Base-by-base conservation (phyloP, 2,113 vertebrate genomes). In the Anoplopoma fimbria region DNA sequence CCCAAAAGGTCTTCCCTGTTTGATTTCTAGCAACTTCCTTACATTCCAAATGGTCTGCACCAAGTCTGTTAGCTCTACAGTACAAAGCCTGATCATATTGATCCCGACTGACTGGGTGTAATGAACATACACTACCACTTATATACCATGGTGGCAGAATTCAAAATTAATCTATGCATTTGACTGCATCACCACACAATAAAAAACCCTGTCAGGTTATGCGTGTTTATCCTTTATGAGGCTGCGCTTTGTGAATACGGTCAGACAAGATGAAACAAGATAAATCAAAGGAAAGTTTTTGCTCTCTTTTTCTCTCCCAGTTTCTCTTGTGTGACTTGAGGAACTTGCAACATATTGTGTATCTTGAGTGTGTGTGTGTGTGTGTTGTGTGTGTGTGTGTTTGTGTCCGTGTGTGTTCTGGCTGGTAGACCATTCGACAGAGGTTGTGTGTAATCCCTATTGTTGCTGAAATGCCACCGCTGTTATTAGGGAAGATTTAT, bases 401-500 rank as follows among this genome's bases (percentile, higher is more conserved):
- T 17, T 60, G 42, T 84, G 69, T 79, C 42, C 0, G 45, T 89
- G 90, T 91, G 88, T 90, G 87, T 91, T 79, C 84, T 83, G 82
- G 75, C 88, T 90, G 72, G 78, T 84, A 85, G 83, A 79, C 87
- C 90, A 91, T 86, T 89, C 80, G 64, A 91, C 85, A 88, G 82
- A 89, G 88, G 89, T 92, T 94, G 83, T 92, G 93, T 91, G 91
- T 94, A 93, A 94, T 94, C 90, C 90, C 90, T 86, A 92, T 94
- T 95, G 90, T 94, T 92, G 87, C 93, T 92, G 90, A 95, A 94
- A 94, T 94, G 92, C 91, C 94, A 95, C 88, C 15, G 84, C 91
- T 92, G 91, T 94, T 94, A 94, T 94, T 93, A 91, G 90, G 79
- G 89, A 91, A 92, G 91, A 95, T 95, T 93, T 93, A 93, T 95